Base-by-base conservation (phyloP, 2,113 vertebrate genomes). In the Alligator mississippiensis region DNA sequence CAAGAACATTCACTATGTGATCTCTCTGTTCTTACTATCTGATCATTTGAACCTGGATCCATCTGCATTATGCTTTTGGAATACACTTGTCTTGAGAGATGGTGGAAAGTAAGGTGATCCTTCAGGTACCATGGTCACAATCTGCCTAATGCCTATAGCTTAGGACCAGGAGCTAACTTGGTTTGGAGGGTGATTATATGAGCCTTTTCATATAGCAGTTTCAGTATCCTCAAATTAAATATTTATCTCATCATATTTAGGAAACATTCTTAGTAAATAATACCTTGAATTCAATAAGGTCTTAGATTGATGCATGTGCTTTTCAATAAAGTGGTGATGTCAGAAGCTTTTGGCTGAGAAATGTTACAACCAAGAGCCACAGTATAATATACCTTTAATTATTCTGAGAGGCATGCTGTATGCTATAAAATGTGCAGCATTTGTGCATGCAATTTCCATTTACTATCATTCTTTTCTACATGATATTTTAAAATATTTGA, bases 391-490 rank as follows among this genome's bases (percentile, higher is more conserved):
- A 16, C 1, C 7, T 84, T 88, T 83, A 62, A 16, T 78, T 57
- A 34, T 11, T 28, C 22, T 22, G 60, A 61, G 27, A 30, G 57
- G 5, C 30, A 61, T 47, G n/a, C 5, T 19, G 5, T 8, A 5
- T 8, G 7, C 10, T 89, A 0, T 11, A 75, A 80, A 12, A 54
- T 2, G 2, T 60, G 0, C 27, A 60, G 34, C 77, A 10, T 11
- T 66, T 63, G 10, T 66, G 63, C 60, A 78, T n/a, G 3, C 15
- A 81, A 3, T 34, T 93, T 47, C 70, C 12, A 74, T 25, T 47
- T 38, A 47, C 34, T 74, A 38, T 19, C 21, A 22, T 74, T 74
- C 34, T 25, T 74, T 74, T 61, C 55, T 70, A 13, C 17, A 27
- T 54, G 59, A 54, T 4, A 11, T 24, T 87, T 70, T 77, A 47